Conservation (phyloP, 2,888 invertebrate species). For the Caenorhabditis sulstoni region DNA sequence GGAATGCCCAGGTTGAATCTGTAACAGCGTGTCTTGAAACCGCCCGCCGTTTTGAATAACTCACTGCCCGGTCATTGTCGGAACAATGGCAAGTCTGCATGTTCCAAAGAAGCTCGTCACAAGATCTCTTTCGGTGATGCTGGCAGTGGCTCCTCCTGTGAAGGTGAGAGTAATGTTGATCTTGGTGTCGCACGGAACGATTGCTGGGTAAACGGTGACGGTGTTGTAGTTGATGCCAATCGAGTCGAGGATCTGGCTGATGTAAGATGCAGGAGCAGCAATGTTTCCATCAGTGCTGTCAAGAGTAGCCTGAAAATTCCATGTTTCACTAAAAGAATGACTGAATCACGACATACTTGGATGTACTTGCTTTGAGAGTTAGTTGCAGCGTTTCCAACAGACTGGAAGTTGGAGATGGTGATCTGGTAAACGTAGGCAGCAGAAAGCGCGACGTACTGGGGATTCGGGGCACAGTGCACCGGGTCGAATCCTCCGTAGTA, state of each 20-base stretch:
- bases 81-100: conserved; percentile 40
- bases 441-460: conserved; percentile 28
- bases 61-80: conserved; percentile 14
- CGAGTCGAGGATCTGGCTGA: conserved; percentile 34
- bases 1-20: conserved; percentile 52
- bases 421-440: conserved; percentile 21
- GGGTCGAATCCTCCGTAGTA: conserved; percentile 57
- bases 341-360: conserved; percentile 10
- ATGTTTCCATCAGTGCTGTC: conserved; percentile 25
- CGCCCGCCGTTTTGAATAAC: not conserved
- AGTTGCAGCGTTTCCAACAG: conserved; percentile 27
- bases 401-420: conserved; percentile 32
- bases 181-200: conserved; percentile 49
- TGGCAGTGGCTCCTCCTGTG: conserved; percentile 30
- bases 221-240: conserved; percentile 41
- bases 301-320: conserved; percentile 22
- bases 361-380: conserved; percentile 40
- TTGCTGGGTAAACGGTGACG: conserved; percentile 38
- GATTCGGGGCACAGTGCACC: conserved; percentile 51
- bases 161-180: conserved; percentile 46
- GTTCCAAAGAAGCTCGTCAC: conserved; percentile 26
- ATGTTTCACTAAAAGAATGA: not conserved
- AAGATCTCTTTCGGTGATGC: conserved; percentile 47
- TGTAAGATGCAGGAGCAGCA: conserved; percentile 21
- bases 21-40: not conserved